Conservation (phyloP, 2,888 invertebrate genomes). For the Pegoplata infirma region DNA sequence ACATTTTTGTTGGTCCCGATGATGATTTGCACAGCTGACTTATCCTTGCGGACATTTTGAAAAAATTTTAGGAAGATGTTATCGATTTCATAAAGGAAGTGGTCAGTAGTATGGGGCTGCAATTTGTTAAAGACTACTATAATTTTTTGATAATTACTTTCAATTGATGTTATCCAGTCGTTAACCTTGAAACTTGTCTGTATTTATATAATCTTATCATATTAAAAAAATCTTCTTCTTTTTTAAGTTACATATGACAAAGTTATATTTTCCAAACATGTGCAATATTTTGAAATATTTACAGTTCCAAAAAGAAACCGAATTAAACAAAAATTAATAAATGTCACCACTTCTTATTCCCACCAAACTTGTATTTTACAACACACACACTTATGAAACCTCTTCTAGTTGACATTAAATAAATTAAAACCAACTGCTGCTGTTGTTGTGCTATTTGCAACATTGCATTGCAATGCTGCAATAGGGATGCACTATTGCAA, state of each 20-base stretch:
- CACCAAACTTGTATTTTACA: no score
- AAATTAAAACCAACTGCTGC: conserved; percentile 32
- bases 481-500: neutral
- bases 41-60: no score
- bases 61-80: no score
- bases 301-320: neutral
- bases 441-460: neutral
- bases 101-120: no score
- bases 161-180: no score
- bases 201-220: conserved; percentile 40
- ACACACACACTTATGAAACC: neutral
- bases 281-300: conserved; percentile 7
- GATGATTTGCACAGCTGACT: no score
- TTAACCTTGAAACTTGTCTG: neutral
- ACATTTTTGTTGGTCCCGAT: no score
- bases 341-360: conserved; percentile 15
- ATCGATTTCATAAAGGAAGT: no score
- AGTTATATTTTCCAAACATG: conserved; percentile 1
- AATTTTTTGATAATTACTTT: no score
- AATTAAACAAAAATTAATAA: neutral
- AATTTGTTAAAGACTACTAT: no score
- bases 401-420: neutral
- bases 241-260: no score
- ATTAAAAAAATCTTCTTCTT: neutral
- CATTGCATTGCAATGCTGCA: neutral